A percentile compares a stretch with the other conserved stretches of the same genome.
Evolutionary conservation across 1,140 invertebrate genomes (phyloP).

Genomic region (Heliconius congener): DNA sequence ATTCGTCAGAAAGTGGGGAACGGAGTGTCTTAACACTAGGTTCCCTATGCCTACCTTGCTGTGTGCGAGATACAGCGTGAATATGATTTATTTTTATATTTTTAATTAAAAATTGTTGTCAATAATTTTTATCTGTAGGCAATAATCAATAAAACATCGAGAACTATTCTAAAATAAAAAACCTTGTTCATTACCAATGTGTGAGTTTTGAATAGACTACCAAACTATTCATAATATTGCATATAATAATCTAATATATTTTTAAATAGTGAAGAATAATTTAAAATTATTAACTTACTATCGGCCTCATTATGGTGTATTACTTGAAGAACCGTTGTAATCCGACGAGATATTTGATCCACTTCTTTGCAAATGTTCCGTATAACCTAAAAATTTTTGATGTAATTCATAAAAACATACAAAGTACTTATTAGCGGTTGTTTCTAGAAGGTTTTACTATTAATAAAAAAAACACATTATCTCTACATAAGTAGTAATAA

Average conservation of each 20-base stretch:
- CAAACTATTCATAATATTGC: too few relatives aligned
- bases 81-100: too few relatives aligned
- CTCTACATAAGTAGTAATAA: neutral
- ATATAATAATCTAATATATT: neutral
- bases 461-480: neutral
- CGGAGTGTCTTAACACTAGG: too few relatives aligned
- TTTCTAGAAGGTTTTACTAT: neutral
- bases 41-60: too few relatives aligned
- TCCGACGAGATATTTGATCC: conserved; percentile 64
- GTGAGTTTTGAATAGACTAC: too few relatives aligned
- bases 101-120: too few relatives aligned
- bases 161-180: too few relatives aligned
- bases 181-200: too few relatives aligned
- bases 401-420: neutral
- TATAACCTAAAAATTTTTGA: conserved; percentile 56
- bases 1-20: too few relatives aligned
- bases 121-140: too few relatives aligned
- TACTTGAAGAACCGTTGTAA: conserved; percentile 63
- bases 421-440: neutral
- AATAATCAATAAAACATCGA: too few relatives aligned
- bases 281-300: conserved; percentile 51
- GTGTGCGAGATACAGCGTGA: too few relatives aligned
- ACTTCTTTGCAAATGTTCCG: conserved; percentile 67
- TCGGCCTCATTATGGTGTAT: conserved; percentile 68
- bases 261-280: neutral